Percentiles rank a stretch among this genome's conserved stretches.
Conservation (phyloP, 64 coral and sea anemone genomes). For the Actinia equina region DNA sequence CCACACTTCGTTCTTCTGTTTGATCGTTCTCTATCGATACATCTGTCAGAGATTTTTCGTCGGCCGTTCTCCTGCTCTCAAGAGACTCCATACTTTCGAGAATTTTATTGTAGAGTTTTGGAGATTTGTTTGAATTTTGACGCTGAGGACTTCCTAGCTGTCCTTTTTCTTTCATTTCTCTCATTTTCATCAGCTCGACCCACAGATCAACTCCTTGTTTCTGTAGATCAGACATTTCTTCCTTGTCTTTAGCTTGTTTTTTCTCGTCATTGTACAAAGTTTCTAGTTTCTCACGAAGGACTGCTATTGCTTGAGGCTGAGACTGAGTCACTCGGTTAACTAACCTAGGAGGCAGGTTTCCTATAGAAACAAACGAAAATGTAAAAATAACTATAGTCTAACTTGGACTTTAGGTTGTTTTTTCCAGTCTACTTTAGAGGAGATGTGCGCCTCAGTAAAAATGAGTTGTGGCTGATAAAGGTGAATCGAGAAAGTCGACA, state of each 20-base stretch:
- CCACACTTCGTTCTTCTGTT: not conserved
- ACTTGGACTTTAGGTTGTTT: too few relatives aligned
- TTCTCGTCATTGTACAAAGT: conserved; percentile 51
- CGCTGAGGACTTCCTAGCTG: not conserved
- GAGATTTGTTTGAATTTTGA: not conserved
- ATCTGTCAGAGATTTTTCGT: not conserved
- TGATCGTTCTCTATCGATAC: not conserved
- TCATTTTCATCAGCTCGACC: conserved; percentile 59
- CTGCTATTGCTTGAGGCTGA: conserved; percentile 71
- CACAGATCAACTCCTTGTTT: conserved; percentile 48
- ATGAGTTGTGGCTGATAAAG: too few relatives aligned
- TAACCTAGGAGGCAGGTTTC: conserved; percentile 69
- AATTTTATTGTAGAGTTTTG: not conserved
- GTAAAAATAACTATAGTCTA: too few relatives aligned
- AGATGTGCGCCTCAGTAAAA: too few relatives aligned
- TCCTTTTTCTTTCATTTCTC: conserved; percentile 13
- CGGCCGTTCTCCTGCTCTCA: not conserved
- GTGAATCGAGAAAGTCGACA: too few relatives aligned
- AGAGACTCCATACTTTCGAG: not conserved
- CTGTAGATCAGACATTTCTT: conserved; percentile 45
- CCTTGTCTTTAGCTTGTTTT: not conserved
- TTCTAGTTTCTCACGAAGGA: conserved; percentile 68
- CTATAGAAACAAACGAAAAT: conserved; percentile 13
- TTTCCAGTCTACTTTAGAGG: too few relatives aligned
- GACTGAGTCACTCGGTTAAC: conserved; percentile 79